Evolutionary conservation across 2,113 vertebrate genomes (phyloP).

Genomic region (Scomber scombrus): DNA sequence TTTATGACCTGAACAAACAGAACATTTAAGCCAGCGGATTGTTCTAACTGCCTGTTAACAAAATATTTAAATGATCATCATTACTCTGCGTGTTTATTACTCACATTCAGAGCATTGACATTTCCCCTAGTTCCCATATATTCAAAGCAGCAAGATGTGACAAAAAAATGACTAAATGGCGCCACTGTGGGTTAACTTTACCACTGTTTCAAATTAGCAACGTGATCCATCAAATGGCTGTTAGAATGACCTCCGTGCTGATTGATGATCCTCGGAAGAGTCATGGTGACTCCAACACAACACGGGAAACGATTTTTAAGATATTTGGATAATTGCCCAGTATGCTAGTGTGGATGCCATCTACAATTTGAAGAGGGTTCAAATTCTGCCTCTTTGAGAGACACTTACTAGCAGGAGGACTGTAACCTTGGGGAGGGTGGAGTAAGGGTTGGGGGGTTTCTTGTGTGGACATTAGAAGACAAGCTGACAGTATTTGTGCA

Average conservation of each 20-base stretch:
- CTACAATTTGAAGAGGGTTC: not conserved
- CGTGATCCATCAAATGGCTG: conserved; percentile 84
- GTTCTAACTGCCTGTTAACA: not conserved
- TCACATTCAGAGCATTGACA: conserved; percentile 73
- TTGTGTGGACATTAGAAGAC: not conserved
- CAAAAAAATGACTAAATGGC: conserved; percentile 54
- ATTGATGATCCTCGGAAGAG: conserved; percentile 21
- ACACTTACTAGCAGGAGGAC: not conserved
- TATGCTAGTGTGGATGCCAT: conserved; percentile 13
- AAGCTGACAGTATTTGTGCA: conserved; percentile 53
- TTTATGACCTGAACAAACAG: conserved; percentile 56
- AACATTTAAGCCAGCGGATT: not conserved
- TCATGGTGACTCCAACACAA: conserved; percentile 43
- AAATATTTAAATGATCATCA: conserved; percentile 16
- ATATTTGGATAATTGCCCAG: not conserved
- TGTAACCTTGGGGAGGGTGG: not conserved
- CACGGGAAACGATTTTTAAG: conserved; percentile 19
- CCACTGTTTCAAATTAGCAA: conserved; percentile 84
- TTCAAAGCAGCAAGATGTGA: conserved; percentile 86
- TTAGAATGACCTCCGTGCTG: conserved; percentile 48
- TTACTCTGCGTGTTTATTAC: conserved; percentile 1
- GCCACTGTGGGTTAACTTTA: conserved; percentile 61
- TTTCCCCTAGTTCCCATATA: conserved; percentile 84
- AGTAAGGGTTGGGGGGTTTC: not conserved
- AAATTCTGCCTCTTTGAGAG: not conserved